Conservation (phyloP, 2,888 invertebrate genomes). For the Erebia aethiops region DNA sequence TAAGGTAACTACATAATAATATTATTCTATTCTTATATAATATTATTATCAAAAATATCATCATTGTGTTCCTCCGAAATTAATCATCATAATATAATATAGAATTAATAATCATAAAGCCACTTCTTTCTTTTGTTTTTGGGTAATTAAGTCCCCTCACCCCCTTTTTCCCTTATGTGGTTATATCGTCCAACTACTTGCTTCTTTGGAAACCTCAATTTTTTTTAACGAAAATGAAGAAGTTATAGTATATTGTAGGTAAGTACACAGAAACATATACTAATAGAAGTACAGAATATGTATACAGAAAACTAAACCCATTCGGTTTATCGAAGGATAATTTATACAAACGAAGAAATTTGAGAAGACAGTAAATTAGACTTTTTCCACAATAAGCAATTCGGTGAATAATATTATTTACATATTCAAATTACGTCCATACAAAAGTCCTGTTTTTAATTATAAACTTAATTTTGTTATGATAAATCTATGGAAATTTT, state of each 20-base stretch:
- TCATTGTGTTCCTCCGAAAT: too few relatives aligned
- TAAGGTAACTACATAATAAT: too few relatives aligned
- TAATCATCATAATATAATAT: too few relatives aligned
- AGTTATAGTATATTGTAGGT: neutral
- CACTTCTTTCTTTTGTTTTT: too few relatives aligned
- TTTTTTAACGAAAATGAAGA: too few relatives aligned
- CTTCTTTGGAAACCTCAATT: too few relatives aligned
- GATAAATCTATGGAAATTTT: conserved; percentile 84
- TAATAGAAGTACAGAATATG: neutral
- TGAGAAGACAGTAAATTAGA: conserved; percentile 46
- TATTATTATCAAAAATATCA: too few relatives aligned
- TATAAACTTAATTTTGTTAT: conserved; percentile 83
- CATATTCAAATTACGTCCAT: conserved; percentile 81
- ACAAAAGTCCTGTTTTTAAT: conserved; percentile 83
- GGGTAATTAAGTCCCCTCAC: too few relatives aligned
- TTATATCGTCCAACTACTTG: too few relatives aligned
- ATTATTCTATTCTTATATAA: too few relatives aligned
- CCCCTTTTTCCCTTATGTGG: too few relatives aligned
- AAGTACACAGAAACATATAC: neutral
- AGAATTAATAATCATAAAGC: too few relatives aligned
- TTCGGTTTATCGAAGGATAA: conserved; percentile 1
- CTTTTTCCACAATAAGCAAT: conserved; percentile 56
- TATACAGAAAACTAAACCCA: neutral
- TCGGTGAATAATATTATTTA: conserved; percentile 69
- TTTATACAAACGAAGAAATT: conserved; percentile 10